Percentiles rank a stretch among this genome's conserved stretches.
Evolutionary conservation across 1,140 invertebrate species (phyloP).

Genomic region (Stegodyphus dumicola): DNA sequence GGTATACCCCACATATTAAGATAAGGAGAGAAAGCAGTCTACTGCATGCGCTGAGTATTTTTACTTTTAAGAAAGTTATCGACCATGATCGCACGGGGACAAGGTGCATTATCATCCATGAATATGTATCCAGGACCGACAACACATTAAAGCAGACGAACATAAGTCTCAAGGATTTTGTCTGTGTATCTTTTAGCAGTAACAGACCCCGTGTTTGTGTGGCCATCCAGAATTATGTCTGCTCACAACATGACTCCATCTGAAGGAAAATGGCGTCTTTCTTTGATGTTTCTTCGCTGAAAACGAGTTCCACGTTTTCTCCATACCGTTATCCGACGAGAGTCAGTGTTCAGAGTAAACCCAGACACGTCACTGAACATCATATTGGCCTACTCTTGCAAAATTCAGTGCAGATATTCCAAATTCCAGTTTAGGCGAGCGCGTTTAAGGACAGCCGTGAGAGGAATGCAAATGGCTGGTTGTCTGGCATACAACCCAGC

Average conservation of each 20-base stretch:
- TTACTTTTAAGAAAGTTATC: not conserved
- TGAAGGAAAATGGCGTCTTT: too few species aligned
- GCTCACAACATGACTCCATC: not conserved
- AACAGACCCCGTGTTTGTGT: not conserved
- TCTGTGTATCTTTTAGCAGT: not conserved
- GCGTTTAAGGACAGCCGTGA: not conserved
- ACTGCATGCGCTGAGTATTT: not conserved
- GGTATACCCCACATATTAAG: not conserved
- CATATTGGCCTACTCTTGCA: not conserved
- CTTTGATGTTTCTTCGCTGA: not conserved
- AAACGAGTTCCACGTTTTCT: not conserved
- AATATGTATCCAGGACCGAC: not conserved
- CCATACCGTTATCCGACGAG: not conserved
- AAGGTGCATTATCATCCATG: not conserved
- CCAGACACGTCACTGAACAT: not conserved
- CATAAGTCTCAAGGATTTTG: not conserved
- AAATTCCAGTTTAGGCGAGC: not conserved
- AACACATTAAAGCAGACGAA: not conserved
- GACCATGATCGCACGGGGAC: not conserved
- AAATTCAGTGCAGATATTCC: not conserved
- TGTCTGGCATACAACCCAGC: not conserved
- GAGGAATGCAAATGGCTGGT: not conserved
- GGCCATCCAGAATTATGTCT: not conserved
- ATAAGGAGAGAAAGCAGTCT: not conserved
- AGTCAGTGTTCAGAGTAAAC: not conserved